Conservation (phyloP, 2,888 invertebrate genomes). For the Chrysomela aeneicollis region DNA sequence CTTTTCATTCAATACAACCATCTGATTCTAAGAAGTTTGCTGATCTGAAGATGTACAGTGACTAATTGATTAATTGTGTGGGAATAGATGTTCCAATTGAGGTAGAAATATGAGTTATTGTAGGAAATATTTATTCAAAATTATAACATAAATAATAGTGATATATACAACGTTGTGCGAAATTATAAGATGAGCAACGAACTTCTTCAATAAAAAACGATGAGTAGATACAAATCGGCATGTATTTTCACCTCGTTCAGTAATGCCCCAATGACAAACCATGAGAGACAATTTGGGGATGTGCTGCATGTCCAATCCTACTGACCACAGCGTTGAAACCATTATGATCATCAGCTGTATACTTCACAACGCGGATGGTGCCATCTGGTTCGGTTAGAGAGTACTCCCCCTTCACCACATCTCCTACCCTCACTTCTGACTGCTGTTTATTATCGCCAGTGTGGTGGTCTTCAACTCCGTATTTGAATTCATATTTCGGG, state of each 20-base stretch:
- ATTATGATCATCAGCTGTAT: slow-evolving; percentile 68
- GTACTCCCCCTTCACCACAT: slow-evolving; percentile 70
- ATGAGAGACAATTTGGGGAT: slow-evolving; percentile 40
- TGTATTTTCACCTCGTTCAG: neutral
- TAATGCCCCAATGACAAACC: neutral
- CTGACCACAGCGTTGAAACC: slow-evolving; percentile 71
- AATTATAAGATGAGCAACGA: too few relatives aligned
- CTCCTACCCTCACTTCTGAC: slow-evolving; percentile 66
- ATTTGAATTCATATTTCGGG: slow-evolving; percentile 63
- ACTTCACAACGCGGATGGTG: slow-evolving; percentile 70
- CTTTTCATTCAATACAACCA: too few relatives aligned
- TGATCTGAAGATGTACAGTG: too few relatives aligned
- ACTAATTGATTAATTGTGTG: too few relatives aligned
- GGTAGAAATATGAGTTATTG: too few relatives aligned
- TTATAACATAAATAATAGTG: too few relatives aligned
- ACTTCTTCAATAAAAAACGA: too few relatives aligned
- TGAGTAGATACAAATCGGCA: too few relatives aligned
- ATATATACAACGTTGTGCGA: too few relatives aligned
- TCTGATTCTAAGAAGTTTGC: too few relatives aligned
- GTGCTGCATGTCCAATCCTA: slow-evolving; percentile 58
- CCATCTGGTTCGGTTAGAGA: slow-evolving; percentile 71
- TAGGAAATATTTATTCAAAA: too few relatives aligned
- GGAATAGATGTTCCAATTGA: too few relatives aligned
- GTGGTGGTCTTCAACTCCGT: slow-evolving; percentile 66
- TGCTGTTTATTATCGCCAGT: slow-evolving; percentile 65